Percentiles rank a stretch among this genome's conserved stretches.
These are phyloP conservation scores for Trogon melanurus DNA, from an alignment of 2,113 vertebrate genomes.

Conservation along the genomic window DNA sequence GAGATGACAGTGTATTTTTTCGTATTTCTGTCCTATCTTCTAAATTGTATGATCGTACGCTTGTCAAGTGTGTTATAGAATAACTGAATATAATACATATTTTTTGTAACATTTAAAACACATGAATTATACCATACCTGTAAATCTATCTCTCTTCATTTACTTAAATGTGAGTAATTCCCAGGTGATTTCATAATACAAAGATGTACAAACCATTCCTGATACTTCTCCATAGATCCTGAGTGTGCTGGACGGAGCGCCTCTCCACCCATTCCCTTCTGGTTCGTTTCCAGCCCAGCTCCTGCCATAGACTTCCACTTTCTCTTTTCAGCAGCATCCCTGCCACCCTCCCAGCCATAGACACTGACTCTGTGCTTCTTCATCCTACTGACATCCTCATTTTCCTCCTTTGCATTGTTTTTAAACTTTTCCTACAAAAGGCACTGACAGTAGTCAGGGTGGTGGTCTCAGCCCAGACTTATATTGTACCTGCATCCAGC, in stretches of 20 bases:
- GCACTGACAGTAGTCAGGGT: not conserved
- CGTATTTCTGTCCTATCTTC: not conserved
- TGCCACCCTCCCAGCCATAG: not conserved
- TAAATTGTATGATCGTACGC: not conserved
- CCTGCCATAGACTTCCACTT: not conserved
- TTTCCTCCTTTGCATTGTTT: not conserved
- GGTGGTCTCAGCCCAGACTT: not conserved
- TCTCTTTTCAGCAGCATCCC: not conserved
- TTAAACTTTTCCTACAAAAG: not conserved
- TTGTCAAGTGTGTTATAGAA: not conserved
- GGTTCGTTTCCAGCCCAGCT: not conserved
- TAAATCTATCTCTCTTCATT: not conserved
- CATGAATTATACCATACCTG: not conserved
- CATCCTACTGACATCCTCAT: not conserved
- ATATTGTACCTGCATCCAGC: not conserved
- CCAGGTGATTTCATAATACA: not conserved
- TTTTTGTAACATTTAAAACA: not conserved
- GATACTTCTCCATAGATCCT: not conserved
- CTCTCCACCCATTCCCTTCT: not conserved
- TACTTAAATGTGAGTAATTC: not conserved
- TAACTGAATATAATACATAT: not conserved
- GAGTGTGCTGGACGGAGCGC: fast-evolving
- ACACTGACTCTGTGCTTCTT: not conserved
- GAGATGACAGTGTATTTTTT: not conserved
- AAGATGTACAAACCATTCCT: not conserved